These are phyloP conservation scores for Strix uralensis DNA, from an alignment of 2,113 vertebrate genomes.

Conservation along the genomic window DNA sequence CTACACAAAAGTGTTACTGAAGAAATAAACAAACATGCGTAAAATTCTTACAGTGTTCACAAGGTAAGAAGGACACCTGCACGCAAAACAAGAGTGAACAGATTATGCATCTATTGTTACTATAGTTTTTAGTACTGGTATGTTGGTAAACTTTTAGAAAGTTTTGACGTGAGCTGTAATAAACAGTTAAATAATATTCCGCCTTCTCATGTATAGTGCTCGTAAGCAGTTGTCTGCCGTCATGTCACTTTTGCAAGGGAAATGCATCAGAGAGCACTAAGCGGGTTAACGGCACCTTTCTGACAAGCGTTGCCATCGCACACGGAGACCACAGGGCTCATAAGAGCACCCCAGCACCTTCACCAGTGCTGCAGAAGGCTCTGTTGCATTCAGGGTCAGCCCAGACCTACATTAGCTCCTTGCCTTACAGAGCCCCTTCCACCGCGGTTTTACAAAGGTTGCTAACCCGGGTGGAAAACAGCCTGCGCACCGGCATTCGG, in stretches of 20 bases:
- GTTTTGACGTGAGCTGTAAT: neutral
- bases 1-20: neutral
- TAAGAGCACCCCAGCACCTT: neutral
- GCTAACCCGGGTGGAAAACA: neutral
- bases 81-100: neutral
- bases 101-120: neutral
- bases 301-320: neutral
- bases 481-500: rapidly evolving
- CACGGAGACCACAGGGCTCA: neutral
- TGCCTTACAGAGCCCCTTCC: neutral
- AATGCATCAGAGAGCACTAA: rapidly evolving
- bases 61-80: neutral
- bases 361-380: neutral
- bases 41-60: neutral
- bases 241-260: neutral
- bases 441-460: neutral
- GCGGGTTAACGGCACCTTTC: neutral
- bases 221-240: neutral
- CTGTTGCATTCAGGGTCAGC: neutral
- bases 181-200: neutral
- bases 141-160: neutral
- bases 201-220: neutral
- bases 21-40: neutral
- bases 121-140: neutral
- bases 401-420: neutral